Evolutionary conservation across 1,140 invertebrate species (phyloP), one percentile per base, ranked within the genome.

Genomic region (Bombus superbus): DNA sequence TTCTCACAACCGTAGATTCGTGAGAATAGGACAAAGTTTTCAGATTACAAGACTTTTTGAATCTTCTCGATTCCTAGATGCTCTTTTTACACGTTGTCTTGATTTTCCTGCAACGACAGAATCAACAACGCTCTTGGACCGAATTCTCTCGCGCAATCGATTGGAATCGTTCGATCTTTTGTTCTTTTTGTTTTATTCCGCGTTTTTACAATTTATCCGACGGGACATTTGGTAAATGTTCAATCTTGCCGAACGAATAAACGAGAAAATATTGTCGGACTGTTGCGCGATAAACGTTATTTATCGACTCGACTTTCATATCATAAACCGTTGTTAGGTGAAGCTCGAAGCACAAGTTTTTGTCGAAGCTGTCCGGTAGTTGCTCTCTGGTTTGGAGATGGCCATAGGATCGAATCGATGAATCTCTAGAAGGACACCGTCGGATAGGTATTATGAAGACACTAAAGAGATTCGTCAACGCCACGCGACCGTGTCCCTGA

Each of bases 401-500:
- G n/a, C 44, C n/a, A 47, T 73, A 77, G n/a, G n/a, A 2, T 72
- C n/a, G 25, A 32, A 86, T 86, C 83, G 47, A 62, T 59, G 53
- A 62, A 74, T 87, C 76, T 75, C 2, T 78, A 40, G 86, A 86
- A 72, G 59, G 73, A 9, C 66, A 18, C 9, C 47, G 79, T 47
- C 25, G 72, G 78, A 53, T 42, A 42, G 78, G 57, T 72, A 86
- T 87, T 86, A 68, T 53, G 66, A 57, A 69, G 78, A 86, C 82
- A 80, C 82, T 89, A 88, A 89, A 89, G 72, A 88, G 77, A 87
- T 89, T 85, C 86, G 82, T 89, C 88, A 89, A 86, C 80, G 87
- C 87, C 87, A 88, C 87, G 85, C 87, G 86, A 88, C 87, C 73
- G 64, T 81, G 86, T 88, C 86, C 88, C 88, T 89, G 83, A 81